A percentile compares a stretch with the other conserved stretches of the same genome.
Evolutionary conservation across 1,140 invertebrate species (phyloP).

Genomic region (Orius insidiosus): DNA sequence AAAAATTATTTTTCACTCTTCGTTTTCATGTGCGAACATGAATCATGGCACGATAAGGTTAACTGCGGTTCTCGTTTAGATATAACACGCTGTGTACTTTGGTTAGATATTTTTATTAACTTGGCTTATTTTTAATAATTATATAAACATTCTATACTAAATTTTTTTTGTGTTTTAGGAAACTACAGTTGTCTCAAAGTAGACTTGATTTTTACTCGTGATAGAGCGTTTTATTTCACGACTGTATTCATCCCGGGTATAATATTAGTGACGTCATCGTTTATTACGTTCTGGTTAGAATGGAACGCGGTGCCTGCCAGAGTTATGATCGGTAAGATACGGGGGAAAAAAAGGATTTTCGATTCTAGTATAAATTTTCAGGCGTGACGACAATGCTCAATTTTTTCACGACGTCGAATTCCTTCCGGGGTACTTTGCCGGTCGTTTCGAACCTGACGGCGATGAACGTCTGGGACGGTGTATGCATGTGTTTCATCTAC

Average conservation of each 20-base stretch:
- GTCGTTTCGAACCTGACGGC: conserved; percentile 85
- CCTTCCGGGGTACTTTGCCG: conserved; percentile 72
- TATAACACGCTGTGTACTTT: too few species aligned
- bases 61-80: too few species aligned
- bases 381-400: conserved; percentile 94
- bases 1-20: conserved; percentile 1
- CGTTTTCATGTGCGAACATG: too few species aligned
- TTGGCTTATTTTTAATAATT: too few species aligned
- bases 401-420: conserved; percentile 88
- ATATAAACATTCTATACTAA: too few species aligned
- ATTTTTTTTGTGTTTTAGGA: conserved; percentile 36
- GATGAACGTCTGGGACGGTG: conserved; percentile 92
- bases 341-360: too few species aligned
- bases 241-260: conserved; percentile 91
- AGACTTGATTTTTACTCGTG: conserved; percentile 77
- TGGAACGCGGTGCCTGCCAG: conserved; percentile 89
- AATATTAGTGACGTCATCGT: conserved; percentile 85
- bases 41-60: too few species aligned
- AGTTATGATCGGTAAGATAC: conserved; percentile 73
- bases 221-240: conserved; percentile 89
- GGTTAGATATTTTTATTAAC: too few species aligned
- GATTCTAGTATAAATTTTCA: too few species aligned
- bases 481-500: conserved; percentile 93
- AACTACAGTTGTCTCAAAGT: conserved; percentile 89
- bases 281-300: conserved; percentile 89